Evolutionary conservation across 2,113 vertebrate species (phyloP).

Genomic region (Stigmatopora nigra): DNA sequence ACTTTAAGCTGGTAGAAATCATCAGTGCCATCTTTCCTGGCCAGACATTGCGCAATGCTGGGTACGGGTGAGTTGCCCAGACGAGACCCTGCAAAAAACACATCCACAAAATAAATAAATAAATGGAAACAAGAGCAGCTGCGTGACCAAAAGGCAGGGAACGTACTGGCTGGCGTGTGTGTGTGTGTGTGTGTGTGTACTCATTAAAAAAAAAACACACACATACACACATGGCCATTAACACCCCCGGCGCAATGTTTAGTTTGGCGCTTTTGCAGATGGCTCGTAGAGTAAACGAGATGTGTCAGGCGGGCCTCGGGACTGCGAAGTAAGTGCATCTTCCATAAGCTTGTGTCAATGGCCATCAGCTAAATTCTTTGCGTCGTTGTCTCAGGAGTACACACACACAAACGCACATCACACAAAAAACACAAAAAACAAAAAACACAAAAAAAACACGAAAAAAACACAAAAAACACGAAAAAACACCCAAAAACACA

Average conservation of each 20-base stretch:
- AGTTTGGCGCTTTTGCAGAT: conserved; percentile 37
- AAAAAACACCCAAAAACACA: too few species aligned
- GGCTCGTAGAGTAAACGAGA: conserved; percentile 12
- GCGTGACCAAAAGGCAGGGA: conserved; percentile 62
- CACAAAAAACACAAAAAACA: too few species aligned
- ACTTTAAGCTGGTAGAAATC: conserved; percentile 99
- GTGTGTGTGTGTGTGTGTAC: too few species aligned
- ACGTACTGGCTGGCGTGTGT: conserved; percentile 21
- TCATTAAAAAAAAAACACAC: conserved; percentile 20
- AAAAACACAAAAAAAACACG: too few species aligned
- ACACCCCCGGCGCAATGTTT: conserved; percentile 43
- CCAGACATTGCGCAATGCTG: conserved; percentile 98
- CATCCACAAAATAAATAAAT: conserved; percentile 20
- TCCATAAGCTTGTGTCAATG: conserved; percentile 14
- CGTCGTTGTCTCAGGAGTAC: conserved; percentile 57
- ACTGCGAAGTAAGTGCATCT: conserved; percentile 9
- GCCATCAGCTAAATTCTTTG: conserved; percentile 56
- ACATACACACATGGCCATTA: conserved; percentile 32
- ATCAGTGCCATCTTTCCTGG: conserved; percentile 94
- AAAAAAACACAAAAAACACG: too few species aligned
- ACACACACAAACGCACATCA: too few species aligned
- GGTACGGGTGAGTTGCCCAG: conserved; percentile 97
- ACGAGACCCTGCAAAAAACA: conserved; percentile 77
- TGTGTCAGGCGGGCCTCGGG: not conserved
- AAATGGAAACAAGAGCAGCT: conserved; percentile 49